Base-by-base conservation (phyloP, 1,140 invertebrate species). In the Cydia strobilella region DNA sequence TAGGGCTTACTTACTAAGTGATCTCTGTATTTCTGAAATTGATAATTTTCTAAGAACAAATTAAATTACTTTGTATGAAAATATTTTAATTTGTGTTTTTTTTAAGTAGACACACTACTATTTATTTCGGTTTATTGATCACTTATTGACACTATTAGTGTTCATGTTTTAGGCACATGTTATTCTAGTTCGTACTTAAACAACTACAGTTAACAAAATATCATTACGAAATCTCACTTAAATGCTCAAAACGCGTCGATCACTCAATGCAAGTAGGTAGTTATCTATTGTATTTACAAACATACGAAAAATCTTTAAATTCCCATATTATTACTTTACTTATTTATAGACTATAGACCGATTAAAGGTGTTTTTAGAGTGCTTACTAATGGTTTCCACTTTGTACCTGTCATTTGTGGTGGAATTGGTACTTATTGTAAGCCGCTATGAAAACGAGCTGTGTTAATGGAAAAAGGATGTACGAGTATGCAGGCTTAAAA, bases 391-490 rank as follows among this genome's bases (percentile, higher is more conserved):
- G 54, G 5, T 59, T 59, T 23, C 18, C 20, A 59, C 54, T 59
- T 59, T 23, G 54, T 23, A 59, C n/a, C n/a, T n/a, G n/a, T 23
- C 54, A 59, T 20, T 23, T 59, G 54, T 59, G 54, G 54, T 23
- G 54, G 20, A 23, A 23, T 59, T 59, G 20, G 20, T 20, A n/a
- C n/a, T n/a, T n/a, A 59, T 59, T 59, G 54, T 59, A 10, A 59
- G 23, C 20, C 18, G 54, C 54, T 9, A 59, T 59, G 54, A 59
- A 59, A 59, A 59, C 54, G 54, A 59, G 54, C 4, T 1, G 51
- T 20, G 54, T 10, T 59, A 59, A 59, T 59, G 54, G 54, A 59
- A 59, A 59, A 59, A 59, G 18, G 54, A 59, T 59, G 54, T 59
- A n/a, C n/a, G n/a, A n/a, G n/a, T n/a, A 59, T 59, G 20, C 54